A percentile compares a stretch with the other conserved stretches of the same genome.
Evolutionary conservation across 92 coral and sea anemone species (phyloP).

Genomic region (Anthopleura xanthogrammica): DNA sequence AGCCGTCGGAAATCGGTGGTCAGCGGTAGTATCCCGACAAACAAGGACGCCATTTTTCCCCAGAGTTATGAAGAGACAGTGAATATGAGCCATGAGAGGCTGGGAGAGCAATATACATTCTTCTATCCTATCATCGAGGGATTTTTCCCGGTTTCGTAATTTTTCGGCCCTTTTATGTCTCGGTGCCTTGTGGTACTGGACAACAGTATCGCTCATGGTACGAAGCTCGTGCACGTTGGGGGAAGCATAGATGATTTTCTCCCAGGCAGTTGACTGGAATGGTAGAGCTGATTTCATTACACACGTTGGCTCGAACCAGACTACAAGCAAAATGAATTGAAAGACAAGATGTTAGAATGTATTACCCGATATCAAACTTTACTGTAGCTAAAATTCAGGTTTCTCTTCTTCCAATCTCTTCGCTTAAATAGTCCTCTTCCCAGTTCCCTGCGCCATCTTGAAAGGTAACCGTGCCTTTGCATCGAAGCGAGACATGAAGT

Average conservation of each 20-base stretch:
- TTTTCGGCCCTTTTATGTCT: slow-evolving; percentile 28
- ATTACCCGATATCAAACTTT: background rate
- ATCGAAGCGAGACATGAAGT: too few relatives aligned
- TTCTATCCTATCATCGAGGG: slow-evolving; percentile 69
- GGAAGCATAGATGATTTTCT: slow-evolving; percentile 77
- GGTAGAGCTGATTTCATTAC: slow-evolving; percentile 77
- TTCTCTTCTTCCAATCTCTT: too few relatives aligned
- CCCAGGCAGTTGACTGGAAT: slow-evolving; percentile 74
- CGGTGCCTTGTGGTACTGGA: slow-evolving; percentile 30
- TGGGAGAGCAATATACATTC: slow-evolving; percentile 83
- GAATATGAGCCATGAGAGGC: slow-evolving; percentile 78
- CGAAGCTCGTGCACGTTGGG: slow-evolving; percentile 88
- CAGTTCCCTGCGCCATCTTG: too few relatives aligned
- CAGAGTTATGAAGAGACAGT: slow-evolving; percentile 81
- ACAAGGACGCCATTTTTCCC: slow-evolving; percentile 89
- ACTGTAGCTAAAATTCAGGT: too few relatives aligned
- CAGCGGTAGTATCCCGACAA: slow-evolving; percentile 88
- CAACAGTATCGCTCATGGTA: slow-evolving; percentile 72
- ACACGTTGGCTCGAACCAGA: slow-evolving; percentile 96
- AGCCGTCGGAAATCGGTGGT: slow-evolving; percentile 76
- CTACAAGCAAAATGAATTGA: slow-evolving; percentile 34
- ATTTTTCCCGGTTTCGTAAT: slow-evolving; percentile 35
- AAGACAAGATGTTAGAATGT: background rate
- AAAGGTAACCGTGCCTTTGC: too few relatives aligned
- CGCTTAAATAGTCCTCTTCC: too few relatives aligned